Conservation (phyloP, 2,797 vertebrate genomes). For the Enteromius trimaculatus region DNA sequence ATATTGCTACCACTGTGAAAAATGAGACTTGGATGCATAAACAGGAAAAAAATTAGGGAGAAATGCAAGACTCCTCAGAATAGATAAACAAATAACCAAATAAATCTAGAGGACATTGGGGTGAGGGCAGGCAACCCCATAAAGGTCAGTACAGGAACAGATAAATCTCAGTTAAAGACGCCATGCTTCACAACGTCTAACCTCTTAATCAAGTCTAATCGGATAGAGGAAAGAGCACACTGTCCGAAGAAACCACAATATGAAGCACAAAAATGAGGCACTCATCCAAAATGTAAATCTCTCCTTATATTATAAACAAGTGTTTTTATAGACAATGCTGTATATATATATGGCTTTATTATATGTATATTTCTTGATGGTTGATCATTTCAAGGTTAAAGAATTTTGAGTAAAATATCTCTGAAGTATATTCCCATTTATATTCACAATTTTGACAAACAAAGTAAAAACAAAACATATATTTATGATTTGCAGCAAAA, state of each 20-base stretch:
- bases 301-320: background rate
- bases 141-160: conserved; percentile 82
- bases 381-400: too few relatives aligned
- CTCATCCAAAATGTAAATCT: background rate
- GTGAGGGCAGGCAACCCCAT: conserved; percentile 75
- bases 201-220: conserved; percentile 85
- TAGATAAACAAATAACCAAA: conserved; percentile 85
- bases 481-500: too few relatives aligned
- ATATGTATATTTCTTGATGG: too few relatives aligned
- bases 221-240: conserved; percentile 74
- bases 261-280: conserved; percentile 61
- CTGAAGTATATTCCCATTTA: too few relatives aligned
- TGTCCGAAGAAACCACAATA: conserved; percentile 56
- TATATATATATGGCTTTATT: too few relatives aligned
- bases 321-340: background rate
- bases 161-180: conserved; percentile 86
- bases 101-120: conserved; percentile 80
- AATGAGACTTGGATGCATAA: conserved; percentile 75
- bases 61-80: conserved; percentile 69
- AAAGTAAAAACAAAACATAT: too few relatives aligned
- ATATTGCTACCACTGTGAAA: conserved; percentile 70
- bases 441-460: too few relatives aligned
- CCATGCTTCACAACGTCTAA: conserved; percentile 77
- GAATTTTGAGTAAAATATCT: too few relatives aligned
- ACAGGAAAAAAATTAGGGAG: conserved; percentile 69